Evolutionary conservation across 1,140 invertebrate genomes (phyloP), one percentile per base, ranked within the genome.

Genomic region (Bombus soroeensis): DNA sequence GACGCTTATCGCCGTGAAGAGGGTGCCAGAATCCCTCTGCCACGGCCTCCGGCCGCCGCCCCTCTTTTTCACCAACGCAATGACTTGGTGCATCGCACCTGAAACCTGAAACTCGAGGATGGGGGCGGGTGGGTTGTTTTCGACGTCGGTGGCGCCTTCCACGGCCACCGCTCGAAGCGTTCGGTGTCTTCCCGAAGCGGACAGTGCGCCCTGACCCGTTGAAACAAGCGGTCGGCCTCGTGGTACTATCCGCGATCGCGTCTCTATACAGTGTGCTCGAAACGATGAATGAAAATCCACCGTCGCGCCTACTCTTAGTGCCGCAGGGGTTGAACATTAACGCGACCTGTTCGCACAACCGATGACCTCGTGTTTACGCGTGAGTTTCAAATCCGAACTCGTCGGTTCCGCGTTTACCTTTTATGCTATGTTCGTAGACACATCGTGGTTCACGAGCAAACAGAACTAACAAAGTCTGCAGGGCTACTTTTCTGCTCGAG

Each of bases 141-240:
- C 87, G 77, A 77, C 92, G 89, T 81, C 75, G 71, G 87, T 85
- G 86, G 92, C 93, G 93, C 93, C 93, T 64, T 85, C 72, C 85
- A 43, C 37, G 88, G 88, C 73, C 53, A 15, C 18, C 87, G 75
- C 59, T 41, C 62, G 89, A 92, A 89, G 71, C 89, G 85, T 74
- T 83, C 87, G 78, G 86, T 80, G 90, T 79, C 75, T 74, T 75
- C 68, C 72, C 80, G 83, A 82, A 80, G 79, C 86, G 88, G 91
- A 89, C 93, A 94, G 93, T 94, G 92, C 91, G 93, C 91, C 88
- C 91, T 92, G 93, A 92, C 93, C 91, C 92, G 92, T 91, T 92
- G 91, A 92, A 89, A 89, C 89, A 88, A 92, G 91, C 91, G 91
- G 88, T 89, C 66, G 87, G 88, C 85, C 85, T 85, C 85, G 73